Evolutionary conservation across 1,140 invertebrate species (phyloP).

Genomic region (Druon quercuslanigerum): DNA sequence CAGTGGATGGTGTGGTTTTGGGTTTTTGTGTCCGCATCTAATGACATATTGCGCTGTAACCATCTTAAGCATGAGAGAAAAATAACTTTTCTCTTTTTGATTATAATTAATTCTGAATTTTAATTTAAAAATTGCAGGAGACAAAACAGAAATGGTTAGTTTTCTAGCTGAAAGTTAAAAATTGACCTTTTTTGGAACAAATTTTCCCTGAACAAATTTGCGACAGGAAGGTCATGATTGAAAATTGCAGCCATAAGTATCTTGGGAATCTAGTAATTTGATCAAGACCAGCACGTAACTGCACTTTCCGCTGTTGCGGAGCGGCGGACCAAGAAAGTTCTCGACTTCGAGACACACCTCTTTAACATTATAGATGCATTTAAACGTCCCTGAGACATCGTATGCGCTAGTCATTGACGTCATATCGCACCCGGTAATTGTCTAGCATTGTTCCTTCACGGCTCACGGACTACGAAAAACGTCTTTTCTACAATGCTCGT

Average conservation of each 20-base stretch:
- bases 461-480: slow-evolving; percentile 7
- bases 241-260: not conserved
- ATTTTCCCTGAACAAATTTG: not conserved
- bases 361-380: slow-evolving; percentile 20
- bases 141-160: too few species aligned
- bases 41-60: too few species aligned
- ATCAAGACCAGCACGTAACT: not conserved
- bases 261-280: slow-evolving; percentile 6
- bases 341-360: slow-evolving; percentile 3
- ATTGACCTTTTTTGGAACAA: not conserved
- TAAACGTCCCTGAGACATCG: not conserved
- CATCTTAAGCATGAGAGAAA: too few species aligned
- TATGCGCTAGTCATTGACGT: slow-evolving; percentile 9
- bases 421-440: slow-evolving; percentile 24
- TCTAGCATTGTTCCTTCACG: slow-evolving; percentile 26
- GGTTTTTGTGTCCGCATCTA: too few species aligned
- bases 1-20: too few species aligned
- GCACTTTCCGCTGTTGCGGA: not conserved
- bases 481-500: not conserved
- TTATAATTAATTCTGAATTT: too few species aligned
- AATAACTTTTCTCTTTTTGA: too few species aligned
- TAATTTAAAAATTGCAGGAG: too few species aligned
- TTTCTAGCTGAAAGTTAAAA: too few species aligned
- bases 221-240: not conserved
- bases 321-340: not conserved